phyloP scores from a whole-genome alignment of 2,113 vertebrate genomes.

The Passer montanus region DNA sequence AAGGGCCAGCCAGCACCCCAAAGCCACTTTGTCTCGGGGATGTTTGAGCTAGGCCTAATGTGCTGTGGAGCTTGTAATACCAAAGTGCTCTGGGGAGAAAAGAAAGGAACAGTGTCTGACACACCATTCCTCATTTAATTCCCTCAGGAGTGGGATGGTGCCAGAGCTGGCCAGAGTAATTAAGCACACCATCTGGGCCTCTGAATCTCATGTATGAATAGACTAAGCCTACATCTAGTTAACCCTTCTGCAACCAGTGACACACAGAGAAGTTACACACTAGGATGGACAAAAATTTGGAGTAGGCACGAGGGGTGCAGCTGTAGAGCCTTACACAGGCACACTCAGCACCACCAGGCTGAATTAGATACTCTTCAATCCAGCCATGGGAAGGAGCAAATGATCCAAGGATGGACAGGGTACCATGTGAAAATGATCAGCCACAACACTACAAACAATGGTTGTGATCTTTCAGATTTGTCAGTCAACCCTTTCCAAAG shows the following conservation, averaged over 20 bases:
- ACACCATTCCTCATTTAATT: conserved; percentile 54
- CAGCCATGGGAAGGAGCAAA: neutral
- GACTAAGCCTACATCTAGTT: neutral
- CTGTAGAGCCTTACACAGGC: neutral
- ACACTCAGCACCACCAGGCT: neutral
- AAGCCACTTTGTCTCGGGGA: neutral
- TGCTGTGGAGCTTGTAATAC: neutral
- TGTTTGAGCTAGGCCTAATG: neutral
- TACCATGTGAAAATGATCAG: neutral
- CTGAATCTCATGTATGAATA: neutral
- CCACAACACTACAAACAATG: neutral
- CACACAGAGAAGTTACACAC: neutral
- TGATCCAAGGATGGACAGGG: neutral
- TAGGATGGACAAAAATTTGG: neutral
- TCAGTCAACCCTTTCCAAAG: neutral
- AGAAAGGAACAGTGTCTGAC: conserved; percentile 26
- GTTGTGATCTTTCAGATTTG: neutral
- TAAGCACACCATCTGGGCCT: conserved; percentile 53
- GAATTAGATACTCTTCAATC: neutral
- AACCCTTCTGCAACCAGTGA: neutral
- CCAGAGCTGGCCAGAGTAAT: conserved; percentile 36
- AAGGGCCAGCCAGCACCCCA: neutral
- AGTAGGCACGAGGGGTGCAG: neutral
- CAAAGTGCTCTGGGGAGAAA: neutral
- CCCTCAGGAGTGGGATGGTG: neutral